Base-by-base conservation (phyloP, 2,888 invertebrate genomes). In the Philereme transversata region DNA sequence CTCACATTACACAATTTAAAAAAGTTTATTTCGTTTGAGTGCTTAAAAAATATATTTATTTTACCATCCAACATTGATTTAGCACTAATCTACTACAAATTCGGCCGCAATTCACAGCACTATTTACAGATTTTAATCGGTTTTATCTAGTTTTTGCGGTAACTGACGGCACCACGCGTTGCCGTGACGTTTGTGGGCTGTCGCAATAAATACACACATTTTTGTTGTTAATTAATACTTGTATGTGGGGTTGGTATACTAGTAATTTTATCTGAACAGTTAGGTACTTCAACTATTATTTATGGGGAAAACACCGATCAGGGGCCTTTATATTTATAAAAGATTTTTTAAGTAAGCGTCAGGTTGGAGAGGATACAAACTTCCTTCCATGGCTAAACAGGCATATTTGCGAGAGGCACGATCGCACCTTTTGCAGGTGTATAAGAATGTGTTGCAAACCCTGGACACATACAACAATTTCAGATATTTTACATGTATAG, bases 91-190 rank as follows among this genome's bases (percentile, higher is more conserved):
- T n/a, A 11, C 10, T 40, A 22, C 40, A 33, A 22, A 50, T 55
- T 52, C 8, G 34, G 40, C 52, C n/a, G 34, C 60, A 56, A 56
- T 58, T 5, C 41, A 49, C 67, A 62, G 66, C 71, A 71, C 64
- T 64, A 67, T 59, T 62, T 49, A 57, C 55, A 58, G 71, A 75
- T 80, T 82, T 81, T 76, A 82, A 83, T 82, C 81, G 69, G 78
- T 81, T 86, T 86, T 86, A 85, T 87, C 87, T 89, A 90, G 90
- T 88, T 90, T 88, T 87, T 88, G 89, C 78, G 90, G 88, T 82
- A 80, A 75, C 72, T 83, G 84, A 84, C 83, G 79, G 75, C 75
- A 70, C 74, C 65, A 72, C 77, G 71, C 72, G 72, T 81, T 84
- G 87, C 82, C 81, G 79, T 88, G 90, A 90, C 90, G 78, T 80